These are phyloP conservation scores for Cosmopolites sordidus DNA, from an alignment of 2,888 invertebrate species.

Conservation along the genomic window DNA sequence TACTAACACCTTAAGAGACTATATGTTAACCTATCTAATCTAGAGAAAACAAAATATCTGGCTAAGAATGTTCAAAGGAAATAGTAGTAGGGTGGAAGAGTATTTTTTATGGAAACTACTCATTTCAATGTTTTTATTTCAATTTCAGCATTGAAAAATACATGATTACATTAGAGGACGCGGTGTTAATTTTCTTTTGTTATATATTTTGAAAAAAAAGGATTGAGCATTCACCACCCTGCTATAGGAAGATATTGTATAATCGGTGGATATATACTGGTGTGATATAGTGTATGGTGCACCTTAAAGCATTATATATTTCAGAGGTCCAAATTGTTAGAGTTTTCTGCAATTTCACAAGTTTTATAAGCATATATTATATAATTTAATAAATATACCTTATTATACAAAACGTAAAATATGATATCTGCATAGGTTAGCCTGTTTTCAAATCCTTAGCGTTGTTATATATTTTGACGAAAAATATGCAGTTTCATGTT, in stretches of 20 bases:
- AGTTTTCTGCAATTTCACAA: conserved; percentile 51
- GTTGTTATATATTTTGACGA: conserved; percentile 47
- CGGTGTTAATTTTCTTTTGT: too few relatives aligned
- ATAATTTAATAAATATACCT: conserved; percentile 45
- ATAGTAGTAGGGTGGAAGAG: not conserved
- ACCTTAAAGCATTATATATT: conserved; percentile 42
- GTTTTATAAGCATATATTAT: conserved; percentile 49
- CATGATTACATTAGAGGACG: too few relatives aligned
- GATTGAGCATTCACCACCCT: not conserved
- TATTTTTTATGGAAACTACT: too few relatives aligned
- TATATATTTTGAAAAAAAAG: not conserved
- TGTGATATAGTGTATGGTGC: conserved; percentile 51
- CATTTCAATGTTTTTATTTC: too few relatives aligned
- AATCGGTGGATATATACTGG: conserved; percentile 44
- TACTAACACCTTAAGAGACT: conserved; percentile 1
- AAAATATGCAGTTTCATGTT: conserved; percentile 47
- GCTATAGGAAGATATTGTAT: conserved; percentile 7
- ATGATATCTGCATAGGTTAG: conserved; percentile 46
- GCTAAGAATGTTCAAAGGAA: conserved; percentile 10
- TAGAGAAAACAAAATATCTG: conserved; percentile 11
- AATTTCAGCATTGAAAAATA: too few relatives aligned
- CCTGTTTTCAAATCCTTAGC: conserved; percentile 46
- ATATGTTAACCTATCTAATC: conserved; percentile 3
- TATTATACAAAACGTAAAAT: conserved; percentile 41
- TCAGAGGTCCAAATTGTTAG: conserved; percentile 51